phyloP scores from a whole-genome alignment of 2,888 invertebrate species.

The Acanthosepion esculentum region DNA sequence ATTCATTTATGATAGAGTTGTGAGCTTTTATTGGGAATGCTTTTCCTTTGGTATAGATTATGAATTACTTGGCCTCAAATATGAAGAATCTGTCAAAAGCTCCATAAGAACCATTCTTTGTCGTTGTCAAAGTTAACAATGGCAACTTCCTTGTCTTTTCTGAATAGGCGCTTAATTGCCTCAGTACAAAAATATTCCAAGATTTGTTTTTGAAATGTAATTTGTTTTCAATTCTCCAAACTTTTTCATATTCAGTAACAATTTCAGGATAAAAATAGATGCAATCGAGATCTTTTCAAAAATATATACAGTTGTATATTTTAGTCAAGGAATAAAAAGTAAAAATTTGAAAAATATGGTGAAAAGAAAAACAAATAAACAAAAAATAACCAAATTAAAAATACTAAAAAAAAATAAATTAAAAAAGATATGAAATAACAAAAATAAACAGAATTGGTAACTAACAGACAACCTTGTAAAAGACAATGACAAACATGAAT shows the following conservation, averaged over 20 bases:
- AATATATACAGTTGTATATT: constrained; percentile 33
- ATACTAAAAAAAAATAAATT: neutral
- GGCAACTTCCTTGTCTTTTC: constrained; percentile 33
- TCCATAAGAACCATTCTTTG: constrained; percentile 21
- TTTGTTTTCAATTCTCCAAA: constrained; percentile 22
- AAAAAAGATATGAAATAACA: neutral
- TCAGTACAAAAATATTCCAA: neutral
- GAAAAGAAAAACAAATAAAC: neutral
- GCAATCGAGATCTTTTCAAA: constrained; percentile 6
- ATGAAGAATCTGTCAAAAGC: constrained; percentile 33
- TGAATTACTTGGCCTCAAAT: constrained; percentile 4
- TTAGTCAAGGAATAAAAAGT: neutral
- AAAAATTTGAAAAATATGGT: neutral
- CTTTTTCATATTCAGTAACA: neutral
- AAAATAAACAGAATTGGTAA: constrained; percentile 14
- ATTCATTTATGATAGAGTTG: neutral
- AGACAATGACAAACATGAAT: neutral
- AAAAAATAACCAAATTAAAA: neutral
- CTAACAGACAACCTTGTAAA: constrained; percentile 21
- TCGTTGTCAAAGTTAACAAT: constrained; percentile 21
- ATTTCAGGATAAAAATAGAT: constrained; percentile 21
- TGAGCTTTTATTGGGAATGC: neutral
- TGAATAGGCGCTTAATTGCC: constrained; percentile 33
- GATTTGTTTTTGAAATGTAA: constrained; percentile 22
- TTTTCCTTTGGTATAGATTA: neutral